Evolutionary conservation across 2,113 vertebrate species (phyloP), one percentile per base, ranked within the genome.

Genomic region (Odocoileus hemionus): DNA sequence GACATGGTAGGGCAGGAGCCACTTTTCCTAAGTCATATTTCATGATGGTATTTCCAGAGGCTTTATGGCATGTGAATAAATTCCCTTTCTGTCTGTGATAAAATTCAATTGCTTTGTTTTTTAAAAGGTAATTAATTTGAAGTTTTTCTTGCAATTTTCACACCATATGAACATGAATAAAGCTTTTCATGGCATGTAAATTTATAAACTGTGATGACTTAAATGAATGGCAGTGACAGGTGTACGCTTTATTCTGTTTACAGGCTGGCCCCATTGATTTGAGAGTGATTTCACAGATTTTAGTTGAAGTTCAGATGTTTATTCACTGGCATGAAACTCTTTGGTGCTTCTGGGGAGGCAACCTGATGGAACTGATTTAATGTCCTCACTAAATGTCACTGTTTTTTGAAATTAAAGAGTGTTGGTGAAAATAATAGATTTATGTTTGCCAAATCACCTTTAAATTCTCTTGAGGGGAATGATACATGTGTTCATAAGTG

Each of bases 71-170:
- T 50, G 57, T 78, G 96, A 98, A 97, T 88, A 98, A 98, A 98
- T 97, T 98, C 95, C 89, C 95, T 94, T 89, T 98, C 94, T 95
- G 55, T 54, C 58, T 98, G 87, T 58, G 89, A 98, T 98, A 98
- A 98, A 98, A 98, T 95, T 97, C 97, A 98, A 98, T 98, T 96
- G 95, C 92, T 98, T 98, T 98, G 95, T 98, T 98, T 98, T 83
- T 36, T 33, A 79, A 98, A 98, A 98, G 96, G 94, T 98, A 98
- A 98, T 98, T 98, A 99, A 98, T 98, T 98, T 98, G 96, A 98
- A 98, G 98, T 98, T 99, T 99, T 98, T 96, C 96, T 99, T 99
- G 97, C 97, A 98, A 99, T 99, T 99, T 98, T 97, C 97, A 98
- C 95, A 98, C 97, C 94, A 95, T 98, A 97, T 98, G 97, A 98